Percentiles rank a stretch among this genome's conserved stretches.
Evolutionary conservation across 2,113 vertebrate genomes (phyloP).

Genomic region (Syrmaticus mikado): DNA sequence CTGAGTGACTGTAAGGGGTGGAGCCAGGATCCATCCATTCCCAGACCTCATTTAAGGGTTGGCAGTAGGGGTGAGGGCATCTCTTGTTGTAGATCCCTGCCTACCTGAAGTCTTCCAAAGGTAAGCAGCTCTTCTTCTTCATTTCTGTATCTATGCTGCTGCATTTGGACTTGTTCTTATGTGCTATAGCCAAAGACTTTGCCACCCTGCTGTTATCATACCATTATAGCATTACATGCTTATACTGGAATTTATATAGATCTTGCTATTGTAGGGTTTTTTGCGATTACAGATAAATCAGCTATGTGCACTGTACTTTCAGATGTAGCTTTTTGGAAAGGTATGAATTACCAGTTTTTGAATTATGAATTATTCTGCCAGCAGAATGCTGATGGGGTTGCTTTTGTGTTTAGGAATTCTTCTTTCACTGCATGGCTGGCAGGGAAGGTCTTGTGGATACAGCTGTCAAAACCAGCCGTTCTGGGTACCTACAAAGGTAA

Average conservation of each 20-base stretch:
- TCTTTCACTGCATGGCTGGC: slow-evolving; percentile 99
- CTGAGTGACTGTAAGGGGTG: no score
- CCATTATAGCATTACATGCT: neutral
- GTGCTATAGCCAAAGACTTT: no score
- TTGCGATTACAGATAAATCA: neutral
- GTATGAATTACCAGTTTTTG: neutral
- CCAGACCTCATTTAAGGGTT: no score
- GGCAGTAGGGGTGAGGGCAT: no score
- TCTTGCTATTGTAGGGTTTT: neutral
- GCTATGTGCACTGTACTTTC: neutral
- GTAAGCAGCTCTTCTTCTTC: no score
- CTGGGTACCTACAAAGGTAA: slow-evolving; percentile 96
- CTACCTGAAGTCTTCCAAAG: no score
- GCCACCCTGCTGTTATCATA: no score
- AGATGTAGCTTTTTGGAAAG: neutral
- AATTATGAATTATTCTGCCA: no score
- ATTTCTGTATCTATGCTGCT: no score
- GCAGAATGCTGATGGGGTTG: neutral
- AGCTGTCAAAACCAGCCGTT: slow-evolving; percentile 96
- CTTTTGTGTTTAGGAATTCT: slow-evolving; percentile 88
- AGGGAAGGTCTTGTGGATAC: slow-evolving; percentile 97
- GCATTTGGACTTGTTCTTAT: no score
- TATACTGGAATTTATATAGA: neutral
- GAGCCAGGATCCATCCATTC: no score
- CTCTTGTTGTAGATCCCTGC: no score